Base-by-base conservation (phyloP, 1,140 invertebrate species). In the Zaprionus capensis region DNA sequence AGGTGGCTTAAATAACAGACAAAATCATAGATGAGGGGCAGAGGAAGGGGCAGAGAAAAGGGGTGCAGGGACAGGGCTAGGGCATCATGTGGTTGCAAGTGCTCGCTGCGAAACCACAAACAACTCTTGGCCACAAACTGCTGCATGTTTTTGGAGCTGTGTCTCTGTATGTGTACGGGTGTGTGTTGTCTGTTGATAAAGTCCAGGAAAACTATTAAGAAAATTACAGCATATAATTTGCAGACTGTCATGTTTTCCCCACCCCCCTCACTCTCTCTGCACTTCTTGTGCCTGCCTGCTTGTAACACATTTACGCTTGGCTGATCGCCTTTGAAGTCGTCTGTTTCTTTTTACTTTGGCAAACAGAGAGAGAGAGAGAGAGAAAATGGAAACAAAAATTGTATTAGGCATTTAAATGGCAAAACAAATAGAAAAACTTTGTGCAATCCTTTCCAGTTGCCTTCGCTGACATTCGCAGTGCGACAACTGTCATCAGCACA, bases 191-290 rank as follows among this genome's bases (percentile, higher is more conserved):
- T 49, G 57, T 53, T 69, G 77, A 56, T 75, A 81, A 73, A 68
- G 63, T 55, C 46, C 72, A 67, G 81, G 71, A 76, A 71, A 82
- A 80, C 80, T 88, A 88, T 88, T 87, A 88, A 71, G 84, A 78
- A 87, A 87, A 88, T 87, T 73, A 77, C 65, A 49, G 81, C 69
- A 84, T 69, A 84, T 88, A 79, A 90, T 84, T 69, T 82, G 74
- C 77, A 85, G 62, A 17, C 61, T 44, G 26, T 82, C 41, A 28
- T 36, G 38, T 53, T 34, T 46, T 31, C 46, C 5, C 2, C 12
- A 36, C 17, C 5, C n/a, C 20, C 36, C 46, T 17, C 34, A 28
- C 12, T 20, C 5, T 51, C 1, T n/a, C 17, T 34, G 31, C 9
- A 34, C 12, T 20, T 17, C 46, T 28, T 14, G 12, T 34, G 31